Evolutionary conservation across 2,113 vertebrate genomes (phyloP), one percentile per base, ranked within the genome.

Genomic region (Chauna torquata): DNA sequence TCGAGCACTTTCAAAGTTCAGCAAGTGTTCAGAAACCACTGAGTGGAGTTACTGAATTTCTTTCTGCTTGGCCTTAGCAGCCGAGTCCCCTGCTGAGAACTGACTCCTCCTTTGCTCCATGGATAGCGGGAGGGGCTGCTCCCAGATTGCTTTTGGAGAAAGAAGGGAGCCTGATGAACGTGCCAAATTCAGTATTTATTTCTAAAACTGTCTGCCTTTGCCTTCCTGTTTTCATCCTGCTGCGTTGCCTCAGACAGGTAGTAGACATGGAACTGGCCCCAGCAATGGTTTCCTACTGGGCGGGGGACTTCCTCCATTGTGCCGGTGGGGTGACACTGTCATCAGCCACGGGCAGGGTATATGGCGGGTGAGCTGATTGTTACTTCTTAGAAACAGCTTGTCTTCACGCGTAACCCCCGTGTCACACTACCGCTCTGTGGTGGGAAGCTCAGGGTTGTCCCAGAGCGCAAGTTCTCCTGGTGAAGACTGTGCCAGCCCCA

Each of bases 221-320:
- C 70, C n/a, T 95, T 95, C 58, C 72, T 82, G 59, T 86, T 89
- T 82, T 89, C n/a, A 36, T 94, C 49, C 25, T 0, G 0, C 58
- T 1, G 2, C 15, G 6, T 89, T 87, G 70, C 65, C 52, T 90
- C 70, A 72, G 45, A 44, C 10, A 34, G 32, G 25, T 58, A 34
- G 45, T 50, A 69, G 52, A 49, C 78, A 28, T 24, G 54, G 52
- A 90, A 76, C n/a, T 24, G 57, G 34, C 49, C 22, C 3, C 5
- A 1, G 72, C 72, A 75, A 57, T 19, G 47, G 88, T 92, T 93
- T 96, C 88, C 90, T 90, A 11, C 36, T 28, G 52, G 34, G 45
- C 14, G 64, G 49, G 77, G 54, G 58, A 85, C 78, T 94, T 91
- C 45, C 61, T 93, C 45, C 44, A 3, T 3, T 44, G 27, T 54